Percentiles rank a stretch among this genome's conserved stretches.
Evolutionary conservation across 2,888 invertebrate species (phyloP).

Genomic region (Apamea anceps): DNA sequence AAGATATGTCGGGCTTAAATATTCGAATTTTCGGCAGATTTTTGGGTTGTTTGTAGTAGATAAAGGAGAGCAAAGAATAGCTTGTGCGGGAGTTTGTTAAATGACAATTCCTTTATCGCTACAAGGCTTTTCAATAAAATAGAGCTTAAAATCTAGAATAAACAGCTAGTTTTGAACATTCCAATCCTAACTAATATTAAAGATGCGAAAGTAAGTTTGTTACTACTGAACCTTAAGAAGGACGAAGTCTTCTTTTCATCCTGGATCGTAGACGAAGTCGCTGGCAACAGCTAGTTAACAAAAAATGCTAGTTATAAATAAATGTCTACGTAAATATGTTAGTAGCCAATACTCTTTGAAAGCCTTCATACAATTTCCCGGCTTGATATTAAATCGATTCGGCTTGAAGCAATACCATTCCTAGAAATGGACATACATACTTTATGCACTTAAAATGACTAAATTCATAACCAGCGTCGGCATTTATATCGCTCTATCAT

Average conservation of each 20-base stretch:
- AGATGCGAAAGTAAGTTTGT: not conserved
- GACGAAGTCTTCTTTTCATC: not conserved
- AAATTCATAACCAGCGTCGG: constrained; percentile 44
- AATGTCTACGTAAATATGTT: not conserved
- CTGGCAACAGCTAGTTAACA: not conserved
- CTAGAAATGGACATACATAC: constrained; percentile 1
- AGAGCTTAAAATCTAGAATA: not conserved
- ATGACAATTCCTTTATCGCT: constrained; percentile 10
- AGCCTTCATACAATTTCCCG: not conserved
- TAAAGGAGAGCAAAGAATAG: constrained; percentile 23
- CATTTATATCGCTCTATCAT: constrained; percentile 61
- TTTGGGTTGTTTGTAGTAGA: constrained; percentile 16
- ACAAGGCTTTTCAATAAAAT: not conserved
- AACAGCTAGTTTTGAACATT: not conserved
- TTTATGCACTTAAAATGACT: constrained; percentile 29
- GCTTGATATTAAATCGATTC: not conserved
- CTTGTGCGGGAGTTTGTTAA: not conserved
- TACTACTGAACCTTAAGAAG: not conserved
- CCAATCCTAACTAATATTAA: not conserved
- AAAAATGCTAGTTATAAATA: too few species aligned
- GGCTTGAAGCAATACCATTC: constrained; percentile 20
- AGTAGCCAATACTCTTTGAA: not conserved
- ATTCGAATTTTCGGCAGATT: constrained; percentile 15
- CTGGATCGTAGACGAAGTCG: not conserved
- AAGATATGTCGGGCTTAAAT: constrained; percentile 30